These are phyloP conservation scores for Mohoua ochrocephala DNA, from an alignment of 2,113 vertebrate genomes.

Conservation along the genomic window DNA sequence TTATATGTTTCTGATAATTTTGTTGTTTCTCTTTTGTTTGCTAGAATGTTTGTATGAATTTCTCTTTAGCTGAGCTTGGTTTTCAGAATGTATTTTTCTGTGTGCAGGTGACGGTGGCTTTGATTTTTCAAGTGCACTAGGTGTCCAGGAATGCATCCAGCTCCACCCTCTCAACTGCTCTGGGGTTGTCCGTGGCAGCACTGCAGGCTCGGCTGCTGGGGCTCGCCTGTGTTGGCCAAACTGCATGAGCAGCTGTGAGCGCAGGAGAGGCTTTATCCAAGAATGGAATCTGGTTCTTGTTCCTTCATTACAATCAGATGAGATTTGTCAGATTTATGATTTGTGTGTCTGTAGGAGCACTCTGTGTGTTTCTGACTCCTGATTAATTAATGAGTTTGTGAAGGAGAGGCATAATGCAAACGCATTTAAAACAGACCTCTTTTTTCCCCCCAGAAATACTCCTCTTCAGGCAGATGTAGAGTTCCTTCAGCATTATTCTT, in stretches of 20 bases:
- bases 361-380: neutral
- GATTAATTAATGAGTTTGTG: neutral
- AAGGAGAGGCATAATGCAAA: neutral
- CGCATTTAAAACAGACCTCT: neutral
- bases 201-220: neutral
- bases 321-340: neutral
- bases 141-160: neutral
- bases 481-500: neutral
- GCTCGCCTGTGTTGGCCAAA: neutral
- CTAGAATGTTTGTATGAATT: neutral
- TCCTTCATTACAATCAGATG: neutral
- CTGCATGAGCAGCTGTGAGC: rapidly evolving
- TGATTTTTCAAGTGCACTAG: neutral
- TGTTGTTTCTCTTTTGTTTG: neutral
- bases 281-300: too few species aligned
- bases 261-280: neutral
- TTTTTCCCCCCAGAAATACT: too few species aligned
- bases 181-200: neutral
- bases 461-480: neutral
- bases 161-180: neutral
- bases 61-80: neutral
- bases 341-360: neutral
- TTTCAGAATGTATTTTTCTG: neutral
- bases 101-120: neutral
- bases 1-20: neutral